phyloP scores from a whole-genome alignment of 2,113 vertebrate species.

The Lepidothrix coronata region DNA sequence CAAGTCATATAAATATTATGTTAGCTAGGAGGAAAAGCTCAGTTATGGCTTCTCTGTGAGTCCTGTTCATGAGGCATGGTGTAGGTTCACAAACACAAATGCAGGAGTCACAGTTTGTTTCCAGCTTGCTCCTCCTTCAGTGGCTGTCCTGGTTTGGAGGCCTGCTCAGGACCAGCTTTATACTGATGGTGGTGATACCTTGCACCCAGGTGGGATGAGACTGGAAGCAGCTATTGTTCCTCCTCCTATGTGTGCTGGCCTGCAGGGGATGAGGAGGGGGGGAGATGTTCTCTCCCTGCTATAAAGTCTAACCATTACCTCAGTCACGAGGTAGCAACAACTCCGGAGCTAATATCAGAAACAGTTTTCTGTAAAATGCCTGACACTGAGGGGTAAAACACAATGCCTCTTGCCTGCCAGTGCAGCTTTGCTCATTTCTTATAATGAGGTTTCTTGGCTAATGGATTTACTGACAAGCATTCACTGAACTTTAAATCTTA shows the following conservation, averaged over 20 bases:
- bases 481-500: neutral
- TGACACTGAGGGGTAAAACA: neutral
- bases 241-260: neutral
- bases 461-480: neutral
- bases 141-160: neutral
- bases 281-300: fast-evolving
- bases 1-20: neutral
- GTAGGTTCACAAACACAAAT: neutral
- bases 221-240: neutral
- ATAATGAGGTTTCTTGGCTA: neutral
- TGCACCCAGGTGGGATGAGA: neutral
- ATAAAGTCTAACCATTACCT: neutral
- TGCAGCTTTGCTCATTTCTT: neutral
- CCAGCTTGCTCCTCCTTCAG: neutral
- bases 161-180: neutral
- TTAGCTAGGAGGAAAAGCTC: neutral
- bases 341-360: neutral
- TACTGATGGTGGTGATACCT: neutral
- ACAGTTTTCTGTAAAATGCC: neutral
- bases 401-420: neutral
- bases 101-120: neutral
- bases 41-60: neutral
- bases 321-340: neutral
- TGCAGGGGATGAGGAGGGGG: neutral
- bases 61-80: neutral